A percentile compares a stretch with the other conserved stretches of the same genome.
Conservation (phyloP, 2,797 vertebrate species). For the Lepus oiostolus region DNA sequence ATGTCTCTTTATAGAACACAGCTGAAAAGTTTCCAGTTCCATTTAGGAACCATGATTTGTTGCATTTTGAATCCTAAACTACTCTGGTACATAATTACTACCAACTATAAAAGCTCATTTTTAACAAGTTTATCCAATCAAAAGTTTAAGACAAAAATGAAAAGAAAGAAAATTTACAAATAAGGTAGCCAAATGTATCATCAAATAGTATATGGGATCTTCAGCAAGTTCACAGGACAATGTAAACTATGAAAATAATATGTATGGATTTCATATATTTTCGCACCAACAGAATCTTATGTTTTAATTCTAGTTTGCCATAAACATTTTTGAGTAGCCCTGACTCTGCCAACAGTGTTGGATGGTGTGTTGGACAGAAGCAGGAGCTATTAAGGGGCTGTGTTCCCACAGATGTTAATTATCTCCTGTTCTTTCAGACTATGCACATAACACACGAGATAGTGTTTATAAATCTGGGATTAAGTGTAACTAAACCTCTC, state of each 20-base stretch:
- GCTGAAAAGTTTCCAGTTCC: slow-evolving; percentile 54
- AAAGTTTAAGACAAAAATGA: slow-evolving; percentile 55
- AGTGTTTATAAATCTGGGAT: background rate
- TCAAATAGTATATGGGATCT: slow-evolving; percentile 44
- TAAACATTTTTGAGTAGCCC: too few relatives aligned
- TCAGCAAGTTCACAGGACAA: background rate
- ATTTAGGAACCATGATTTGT: slow-evolving; percentile 43
- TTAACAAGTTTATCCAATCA: slow-evolving; percentile 53
- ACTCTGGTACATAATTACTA: slow-evolving; percentile 59
- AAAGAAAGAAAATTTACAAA: slow-evolving; percentile 48
- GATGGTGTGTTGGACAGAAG: background rate
- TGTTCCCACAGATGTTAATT: background rate
- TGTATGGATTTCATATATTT: too few relatives aligned
- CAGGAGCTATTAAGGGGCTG: background rate
- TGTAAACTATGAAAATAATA: too few relatives aligned
- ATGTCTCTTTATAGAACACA: slow-evolving; percentile 43
- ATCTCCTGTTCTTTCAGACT: background rate
- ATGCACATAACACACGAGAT: background rate
- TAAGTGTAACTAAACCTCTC: background rate
- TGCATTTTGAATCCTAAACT: slow-evolving; percentile 63
- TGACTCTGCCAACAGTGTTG: too few relatives aligned
- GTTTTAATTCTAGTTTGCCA: too few relatives aligned
- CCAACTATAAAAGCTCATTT: slow-evolving; percentile 45
- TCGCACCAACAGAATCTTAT: too few relatives aligned
- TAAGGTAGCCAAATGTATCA: slow-evolving; percentile 22